Conservation (phyloP, 2,797 vertebrate genomes). For the Tragelaphus eurycerus region DNA sequence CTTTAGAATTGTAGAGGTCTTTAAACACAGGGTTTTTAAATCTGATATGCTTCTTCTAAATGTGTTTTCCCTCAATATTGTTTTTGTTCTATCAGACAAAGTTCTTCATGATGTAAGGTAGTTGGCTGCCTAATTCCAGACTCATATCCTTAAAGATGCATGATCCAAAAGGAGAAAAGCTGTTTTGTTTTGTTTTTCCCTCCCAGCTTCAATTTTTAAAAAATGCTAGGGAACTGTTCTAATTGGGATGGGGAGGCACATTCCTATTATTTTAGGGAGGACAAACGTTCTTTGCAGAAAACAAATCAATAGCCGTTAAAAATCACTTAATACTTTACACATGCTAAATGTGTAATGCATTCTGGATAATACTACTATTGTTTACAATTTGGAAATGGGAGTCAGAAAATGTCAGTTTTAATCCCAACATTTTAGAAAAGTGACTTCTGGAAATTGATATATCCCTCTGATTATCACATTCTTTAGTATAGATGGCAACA, state of each 20-base stretch:
- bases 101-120: background rate
- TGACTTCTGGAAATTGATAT: background rate
- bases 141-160: background rate
- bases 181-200: background rate
- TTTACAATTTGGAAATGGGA: background rate
- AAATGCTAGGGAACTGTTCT: background rate
- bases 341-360: background rate
- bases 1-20: background rate
- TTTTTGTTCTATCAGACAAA: background rate
- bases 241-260: background rate
- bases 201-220: background rate
- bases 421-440: background rate
- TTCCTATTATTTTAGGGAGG: background rate
- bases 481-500: background rate
- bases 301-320: background rate
- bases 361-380: background rate
- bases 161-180: background rate
- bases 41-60: background rate
- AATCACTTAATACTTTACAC: background rate
- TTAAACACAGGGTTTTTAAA: background rate
- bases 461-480: background rate
- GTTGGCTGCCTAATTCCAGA: background rate
- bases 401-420: background rate
- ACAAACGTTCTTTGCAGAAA: background rate
- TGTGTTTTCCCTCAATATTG: background rate